Base-by-base conservation (phyloP, 2,113 vertebrate species). In the Helogale parvula region DNA sequence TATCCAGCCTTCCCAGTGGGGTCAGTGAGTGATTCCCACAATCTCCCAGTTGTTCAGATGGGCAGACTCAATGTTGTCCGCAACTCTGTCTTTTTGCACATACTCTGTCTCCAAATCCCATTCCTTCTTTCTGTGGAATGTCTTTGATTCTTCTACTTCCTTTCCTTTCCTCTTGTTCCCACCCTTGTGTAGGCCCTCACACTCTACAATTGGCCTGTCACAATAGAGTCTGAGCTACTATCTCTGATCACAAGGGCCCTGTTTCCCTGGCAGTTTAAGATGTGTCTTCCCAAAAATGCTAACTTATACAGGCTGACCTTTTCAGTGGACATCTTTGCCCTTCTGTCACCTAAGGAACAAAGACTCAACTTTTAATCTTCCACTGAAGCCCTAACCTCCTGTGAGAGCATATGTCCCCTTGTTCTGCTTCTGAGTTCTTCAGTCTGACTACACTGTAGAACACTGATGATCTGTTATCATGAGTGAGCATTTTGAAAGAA, bases 281-380 rank as follows among this genome's bases (percentile, higher is more conserved):
- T 33, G 11, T 7, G 10, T 74, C 33, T 85, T 95, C 35, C n/a
- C 38, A 11, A 86, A 76, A 92, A 87, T 35, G 45, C 25, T 82
- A 80, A 11, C 52, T 86, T 21, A 85, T 13, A 54, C 17, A 35
- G 77, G 29, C 63, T 80, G 31, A 71, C 35, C 21, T 69, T 96
- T 80, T 79, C 21, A 63, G 4, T 25, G 19, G 41, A 45, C 66
- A 27, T 79, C 45, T 68, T 47, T 92, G 65, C 50, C 63, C 77
- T 91, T 57, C 9, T 57, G 27, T 80, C 47, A 85, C 38, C 19
- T 72, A 19, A 38, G 83, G 21, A 84, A 88, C n/a, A 93, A 72
- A 79, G 29, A 33, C 23, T 79, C 35, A 66, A 27, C 9, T 94
- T 52, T 83, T 50, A 68, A 50, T 74, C n/a, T 45, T 71, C 7